Base-by-base conservation (phyloP, 1,140 invertebrate species). In the Procambarus clarkii region DNA sequence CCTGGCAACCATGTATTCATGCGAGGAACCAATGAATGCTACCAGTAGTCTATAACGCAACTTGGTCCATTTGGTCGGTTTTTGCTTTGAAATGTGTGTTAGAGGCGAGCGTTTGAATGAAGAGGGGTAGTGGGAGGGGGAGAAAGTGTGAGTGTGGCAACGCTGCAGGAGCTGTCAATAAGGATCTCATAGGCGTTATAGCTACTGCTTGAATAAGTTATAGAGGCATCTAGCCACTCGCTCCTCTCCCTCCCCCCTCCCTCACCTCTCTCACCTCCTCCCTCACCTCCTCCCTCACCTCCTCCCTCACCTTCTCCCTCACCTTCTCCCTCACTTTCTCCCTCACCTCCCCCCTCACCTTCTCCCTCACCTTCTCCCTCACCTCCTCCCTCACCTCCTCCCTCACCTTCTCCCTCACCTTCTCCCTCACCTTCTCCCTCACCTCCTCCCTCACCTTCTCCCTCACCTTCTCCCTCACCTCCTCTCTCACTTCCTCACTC, bases 151-250 rank as follows among this genome's bases (percentile, higher is more conserved):
- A 21, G 69, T 24, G 54, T 81, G 79, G 79, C 44, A 81, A 5
- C 79, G 11, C 48, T 81, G 54, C 46, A 54, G 48, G 9, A 81
- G 24, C 48, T 81, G 79, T 81, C 79, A 81, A 81, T 81, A 81
- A 81, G 48, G 79, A 81, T 81, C 48, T 81, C 79, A 81, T 50
- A 81, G 79, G 24, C 21, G 79, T 81, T 81, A 81, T 81, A 48
- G 79, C 21, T 81, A 81, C 79, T 50, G 79, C 48, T 45, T 81
- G 79, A 86, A 86, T 86, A 74, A 74, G 45, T 74, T 71, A 74
- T 69, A 18, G 82, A 15, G n/a, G 45, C 60, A 71, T 71, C 82
- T 71, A 46, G 46, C 69, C 3, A 48, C 24, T 54, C 69, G 24
- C 69, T 48, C 18, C 69, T 11, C 7, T 46, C 64, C 34, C 44